Evolutionary conservation across 37 sponge, comb jelly and placozoan genomes (phyloP).

Genomic region (Oopsacas minuta): DNA sequence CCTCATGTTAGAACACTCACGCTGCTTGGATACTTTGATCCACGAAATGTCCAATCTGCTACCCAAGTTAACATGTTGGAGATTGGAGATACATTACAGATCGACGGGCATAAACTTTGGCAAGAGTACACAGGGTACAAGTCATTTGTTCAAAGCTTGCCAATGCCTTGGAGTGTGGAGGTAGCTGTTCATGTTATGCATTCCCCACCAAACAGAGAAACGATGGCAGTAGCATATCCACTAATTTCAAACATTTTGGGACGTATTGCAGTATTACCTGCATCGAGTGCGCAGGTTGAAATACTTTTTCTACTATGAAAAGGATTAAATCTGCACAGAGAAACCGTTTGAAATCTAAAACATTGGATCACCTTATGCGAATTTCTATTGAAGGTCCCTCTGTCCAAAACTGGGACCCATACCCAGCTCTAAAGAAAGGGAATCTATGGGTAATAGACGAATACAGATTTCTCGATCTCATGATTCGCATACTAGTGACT

Average conservation of each 20-base stretch:
- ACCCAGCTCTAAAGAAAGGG: slow-evolving; percentile 23
- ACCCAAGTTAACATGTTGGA: slow-evolving; percentile 18
- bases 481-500: not conserved
- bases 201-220: slow-evolving; percentile 20
- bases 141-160: slow-evolving; percentile 19
- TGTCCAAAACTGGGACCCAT: slow-evolving; percentile 18
- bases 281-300: slow-evolving; percentile 20
- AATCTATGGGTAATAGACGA: slow-evolving; percentile 32
- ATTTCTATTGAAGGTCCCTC: slow-evolving; percentile 23
- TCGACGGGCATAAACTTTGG: not conserved
- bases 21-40: slow-evolving; percentile 20
- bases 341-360: slow-evolving; percentile 20
- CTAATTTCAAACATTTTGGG: slow-evolving; percentile 19
- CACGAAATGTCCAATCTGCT: slow-evolving; percentile 22
- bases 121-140: slow-evolving; percentile 22
- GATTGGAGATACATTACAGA: not conserved
- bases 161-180: not conserved
- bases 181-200: slow-evolving; percentile 14
- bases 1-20: slow-evolving; percentile 21
- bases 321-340: slow-evolving; percentile 24
- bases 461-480: slow-evolving; percentile 15
- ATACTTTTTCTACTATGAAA: slow-evolving; percentile 28
- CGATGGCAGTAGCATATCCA: slow-evolving; percentile 25
- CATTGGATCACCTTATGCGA: slow-evolving; percentile 24
- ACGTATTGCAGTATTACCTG: slow-evolving; percentile 23